Conservation (phyloP, 2,797 vertebrate genomes). For the Salarias fasciatus region DNA sequence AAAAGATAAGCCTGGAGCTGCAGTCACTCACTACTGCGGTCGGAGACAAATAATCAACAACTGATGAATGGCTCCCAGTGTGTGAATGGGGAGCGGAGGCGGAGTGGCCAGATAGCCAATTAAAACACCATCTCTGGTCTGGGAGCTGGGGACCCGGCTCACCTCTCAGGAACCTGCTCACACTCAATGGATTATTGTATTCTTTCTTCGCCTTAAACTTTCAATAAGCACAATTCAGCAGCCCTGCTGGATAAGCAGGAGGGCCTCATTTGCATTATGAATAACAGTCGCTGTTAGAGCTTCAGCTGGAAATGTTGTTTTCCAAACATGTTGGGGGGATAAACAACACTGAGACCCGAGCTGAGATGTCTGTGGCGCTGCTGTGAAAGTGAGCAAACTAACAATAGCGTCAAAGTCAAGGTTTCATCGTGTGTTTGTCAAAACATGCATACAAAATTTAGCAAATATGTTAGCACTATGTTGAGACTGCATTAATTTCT, state of each 20-base stretch:
- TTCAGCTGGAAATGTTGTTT: constrained; percentile 30
- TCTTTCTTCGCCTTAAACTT: constrained; percentile 1
- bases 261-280: constrained; percentile 46
- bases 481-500: no score
- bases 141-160: constrained; percentile 28
- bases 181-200: constrained; percentile 32
- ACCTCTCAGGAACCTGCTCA: constrained; percentile 8
- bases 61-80: constrained; percentile 52
- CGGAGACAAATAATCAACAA: constrained; percentile 43
- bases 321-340: constrained; percentile 31
- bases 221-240: constrained; percentile 17
- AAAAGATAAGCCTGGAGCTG: constrained; percentile 14
- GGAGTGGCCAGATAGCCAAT: constrained; percentile 28
- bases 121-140: constrained; percentile 51
- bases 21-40: constrained; percentile 2
- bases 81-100: constrained; percentile 27
- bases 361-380: no score
- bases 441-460: no score
- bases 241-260: constrained; percentile 6
- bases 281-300: constrained; percentile 27
- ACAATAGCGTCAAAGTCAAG: no score
- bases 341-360: no score
- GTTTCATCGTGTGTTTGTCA: no score
- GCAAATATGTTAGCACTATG: no score
- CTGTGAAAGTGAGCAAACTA: no score